phyloP scores from a whole-genome alignment of 2,113 vertebrate species.

The Sialia sialis region DNA sequence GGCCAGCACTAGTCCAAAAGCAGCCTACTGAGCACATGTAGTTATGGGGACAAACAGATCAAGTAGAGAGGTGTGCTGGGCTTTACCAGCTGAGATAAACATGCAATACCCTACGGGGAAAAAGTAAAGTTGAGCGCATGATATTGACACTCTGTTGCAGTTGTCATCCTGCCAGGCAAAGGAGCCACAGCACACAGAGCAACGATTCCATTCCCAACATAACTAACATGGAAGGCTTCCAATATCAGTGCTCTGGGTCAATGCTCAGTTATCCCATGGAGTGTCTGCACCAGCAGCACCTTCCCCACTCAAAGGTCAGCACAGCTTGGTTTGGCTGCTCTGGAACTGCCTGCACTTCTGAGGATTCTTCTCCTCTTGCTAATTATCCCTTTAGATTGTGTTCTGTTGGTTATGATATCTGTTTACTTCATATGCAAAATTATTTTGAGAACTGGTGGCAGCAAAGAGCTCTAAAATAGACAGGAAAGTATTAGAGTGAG shows the following conservation, averaged over 20 bases:
- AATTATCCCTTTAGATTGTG: not conserved
- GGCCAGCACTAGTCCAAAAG: not conserved
- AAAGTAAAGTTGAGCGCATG: not conserved
- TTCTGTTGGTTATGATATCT: not conserved
- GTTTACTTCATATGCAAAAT: not conserved
- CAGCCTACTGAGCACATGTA: not conserved
- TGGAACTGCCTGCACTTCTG: not conserved
- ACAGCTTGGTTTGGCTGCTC: not conserved
- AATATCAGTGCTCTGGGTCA: not conserved
- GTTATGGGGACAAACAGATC: not conserved
- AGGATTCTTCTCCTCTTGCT: not conserved
- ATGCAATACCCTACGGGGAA: not conserved
- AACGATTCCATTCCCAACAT: not conserved
- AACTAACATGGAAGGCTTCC: not conserved
- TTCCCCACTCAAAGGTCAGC: not conserved
- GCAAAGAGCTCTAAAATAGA: not conserved
- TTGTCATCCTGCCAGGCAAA: constrained; percentile 14
- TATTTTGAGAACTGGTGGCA: not conserved
- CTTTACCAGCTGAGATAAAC: constrained; percentile 24
- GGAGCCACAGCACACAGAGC: not conserved
- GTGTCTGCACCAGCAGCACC: not conserved
- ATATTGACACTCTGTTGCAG: constrained; percentile 8
- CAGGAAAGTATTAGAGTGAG: not conserved
- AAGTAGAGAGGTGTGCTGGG: not conserved
- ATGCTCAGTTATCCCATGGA: not conserved